Percentiles rank a stretch among this genome's conserved stretches.
Conservation (phyloP, 2,888 invertebrate species). For the Phyto melanocephala region DNA sequence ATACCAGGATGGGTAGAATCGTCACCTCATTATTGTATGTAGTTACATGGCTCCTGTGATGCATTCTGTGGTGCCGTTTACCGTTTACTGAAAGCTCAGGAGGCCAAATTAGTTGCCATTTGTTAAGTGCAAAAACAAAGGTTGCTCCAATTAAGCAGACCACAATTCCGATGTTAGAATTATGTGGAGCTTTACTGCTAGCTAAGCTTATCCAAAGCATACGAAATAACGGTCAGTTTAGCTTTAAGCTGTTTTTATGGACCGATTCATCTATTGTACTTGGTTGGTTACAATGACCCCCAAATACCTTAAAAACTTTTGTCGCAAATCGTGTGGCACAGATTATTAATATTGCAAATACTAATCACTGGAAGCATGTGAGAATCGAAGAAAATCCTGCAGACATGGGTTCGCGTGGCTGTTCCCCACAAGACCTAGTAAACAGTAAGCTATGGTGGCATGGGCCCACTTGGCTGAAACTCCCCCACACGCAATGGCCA, state of each 20-base stretch:
- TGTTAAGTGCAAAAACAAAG: slow-evolving; percentile 13
- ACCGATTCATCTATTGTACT: background rate
- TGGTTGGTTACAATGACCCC: background rate
- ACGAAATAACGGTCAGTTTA: background rate
- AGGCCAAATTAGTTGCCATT: background rate
- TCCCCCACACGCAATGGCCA: background rate
- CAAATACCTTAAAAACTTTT: too few relatives aligned
- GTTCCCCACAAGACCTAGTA: background rate
- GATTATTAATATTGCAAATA: background rate
- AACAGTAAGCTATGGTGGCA: slow-evolving; percentile 5
- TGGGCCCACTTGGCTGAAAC: background rate
- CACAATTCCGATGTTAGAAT: slow-evolving; percentile 16
- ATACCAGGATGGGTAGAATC: too few relatives aligned
- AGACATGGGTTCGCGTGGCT: background rate
- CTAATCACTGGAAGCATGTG: slow-evolving; percentile 3
- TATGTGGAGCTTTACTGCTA: background rate
- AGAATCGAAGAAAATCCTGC: too few relatives aligned
- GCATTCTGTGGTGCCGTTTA: background rate
- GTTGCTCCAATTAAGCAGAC: slow-evolving; percentile 9
- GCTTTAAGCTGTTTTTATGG: background rate
- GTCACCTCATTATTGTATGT: slow-evolving; percentile 16
- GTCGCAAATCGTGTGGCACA: too few relatives aligned
- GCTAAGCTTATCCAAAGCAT: background rate
- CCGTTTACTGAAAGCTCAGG: background rate
- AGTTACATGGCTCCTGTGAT: too few relatives aligned